phyloP scores from a whole-genome alignment of 2,888 invertebrate species.

The Lymantria dispar region DNA sequence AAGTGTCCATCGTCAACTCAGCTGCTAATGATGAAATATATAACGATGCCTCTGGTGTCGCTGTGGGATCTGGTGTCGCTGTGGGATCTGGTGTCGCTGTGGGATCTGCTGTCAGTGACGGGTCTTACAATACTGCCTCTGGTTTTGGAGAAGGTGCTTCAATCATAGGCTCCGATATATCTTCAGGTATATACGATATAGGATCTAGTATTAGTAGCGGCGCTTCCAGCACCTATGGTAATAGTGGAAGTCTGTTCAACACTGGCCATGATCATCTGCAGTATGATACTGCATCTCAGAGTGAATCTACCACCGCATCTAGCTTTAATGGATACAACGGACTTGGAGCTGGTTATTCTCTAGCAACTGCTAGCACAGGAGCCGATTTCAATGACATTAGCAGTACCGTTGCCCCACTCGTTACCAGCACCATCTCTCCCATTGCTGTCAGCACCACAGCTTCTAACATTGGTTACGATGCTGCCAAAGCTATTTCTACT shows the following conservation, averaged over 20 bases:
- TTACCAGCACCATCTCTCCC: slow-evolving; percentile 15
- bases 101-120: neutral
- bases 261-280: neutral
- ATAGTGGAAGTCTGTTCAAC: neutral
- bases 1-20: slow-evolving; percentile 19
- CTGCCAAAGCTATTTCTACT: slow-evolving; percentile 50
- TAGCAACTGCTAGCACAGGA: slow-evolving; percentile 9
- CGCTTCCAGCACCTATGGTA: neutral
- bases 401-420: slow-evolving; percentile 21
- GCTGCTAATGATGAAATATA: slow-evolving; percentile 3
- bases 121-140: neutral
- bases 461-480: slow-evolving; percentile 36
- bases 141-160: neutral
- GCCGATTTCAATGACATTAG: slow-evolving; percentile 10
- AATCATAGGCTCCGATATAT: neutral
- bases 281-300: neutral
- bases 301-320: neutral
- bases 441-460: slow-evolving; percentile 28
- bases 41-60: slow-evolving; percentile 7
- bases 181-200: neutral
- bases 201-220: neutral
- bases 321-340: neutral
- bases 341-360: neutral
- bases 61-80: neutral
- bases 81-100: slow-evolving; percentile 2